Evolutionary conservation across 2,113 vertebrate genomes (phyloP).

Genomic region (Thermophis baileyi): DNA sequence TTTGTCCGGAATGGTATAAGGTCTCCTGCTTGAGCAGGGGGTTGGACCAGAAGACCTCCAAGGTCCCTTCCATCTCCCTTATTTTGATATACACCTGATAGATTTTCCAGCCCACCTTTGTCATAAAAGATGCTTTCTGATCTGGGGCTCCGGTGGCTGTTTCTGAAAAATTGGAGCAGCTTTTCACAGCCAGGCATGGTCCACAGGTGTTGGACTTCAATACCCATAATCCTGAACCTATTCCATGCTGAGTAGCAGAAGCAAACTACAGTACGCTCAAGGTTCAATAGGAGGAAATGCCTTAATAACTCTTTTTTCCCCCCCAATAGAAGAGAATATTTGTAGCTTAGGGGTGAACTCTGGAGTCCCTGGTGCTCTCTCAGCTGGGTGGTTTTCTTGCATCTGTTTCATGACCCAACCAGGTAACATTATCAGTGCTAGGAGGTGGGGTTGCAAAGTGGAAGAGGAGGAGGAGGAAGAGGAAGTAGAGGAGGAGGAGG

Average conservation of each 20-base stretch:
- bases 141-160: background rate
- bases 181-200: background rate
- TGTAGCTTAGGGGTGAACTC: no score
- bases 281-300: background rate
- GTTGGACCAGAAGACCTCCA: background rate
- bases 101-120: background rate
- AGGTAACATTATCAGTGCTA: background rate
- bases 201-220: background rate
- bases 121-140: background rate
- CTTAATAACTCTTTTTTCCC: background rate
- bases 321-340: background rate
- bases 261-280: background rate
- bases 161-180: no score
- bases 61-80: background rate
- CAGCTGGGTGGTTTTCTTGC: no score
- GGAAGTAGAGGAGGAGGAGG: no score
- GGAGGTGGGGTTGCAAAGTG: background rate
- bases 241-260: no score
- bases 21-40: background rate
- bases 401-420: no score
- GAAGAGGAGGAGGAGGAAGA: no score
- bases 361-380: no score
- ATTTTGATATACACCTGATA: background rate
- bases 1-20: background rate
- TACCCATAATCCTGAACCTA: background rate